phyloP scores from a whole-genome alignment of 1,140 invertebrate genomes.

The Achroia grisella region DNA sequence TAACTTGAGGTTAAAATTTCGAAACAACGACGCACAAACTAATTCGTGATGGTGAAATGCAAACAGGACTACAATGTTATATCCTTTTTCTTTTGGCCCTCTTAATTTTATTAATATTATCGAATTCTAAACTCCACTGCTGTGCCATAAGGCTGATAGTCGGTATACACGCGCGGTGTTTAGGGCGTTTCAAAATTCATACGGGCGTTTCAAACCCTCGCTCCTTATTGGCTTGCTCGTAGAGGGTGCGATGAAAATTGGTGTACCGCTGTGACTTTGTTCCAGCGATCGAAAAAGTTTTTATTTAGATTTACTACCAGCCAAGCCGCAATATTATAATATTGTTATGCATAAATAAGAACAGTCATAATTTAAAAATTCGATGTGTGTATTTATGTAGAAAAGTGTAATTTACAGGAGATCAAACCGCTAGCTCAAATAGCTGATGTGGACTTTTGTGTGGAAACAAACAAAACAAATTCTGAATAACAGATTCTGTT shows the following conservation, averaged over 20 bases:
- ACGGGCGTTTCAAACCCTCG: constrained; percentile 41
- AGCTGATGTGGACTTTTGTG: no score
- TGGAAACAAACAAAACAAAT: no score
- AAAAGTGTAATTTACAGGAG: no score
- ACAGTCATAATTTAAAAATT: no score
- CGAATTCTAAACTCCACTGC: constrained; percentile 1
- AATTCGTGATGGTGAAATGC: background rate
- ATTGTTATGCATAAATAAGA: no score
- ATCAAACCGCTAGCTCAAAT: no score
- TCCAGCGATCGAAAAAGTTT: constrained; percentile 21
- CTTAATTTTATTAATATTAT: constrained; percentile 18
- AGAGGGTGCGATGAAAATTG: constrained; percentile 48
- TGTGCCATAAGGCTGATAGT: constrained; percentile 9
- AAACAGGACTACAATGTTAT: no score
- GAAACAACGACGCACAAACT: background rate
- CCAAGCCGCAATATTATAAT: no score
- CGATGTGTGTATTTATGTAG: no score
- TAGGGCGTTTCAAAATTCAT: constrained; percentile 38
- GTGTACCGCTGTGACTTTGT: constrained; percentile 42
- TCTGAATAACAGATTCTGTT: no score
- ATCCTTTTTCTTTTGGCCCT: background rate
- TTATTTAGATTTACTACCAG: no score
- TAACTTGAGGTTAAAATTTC: no score
- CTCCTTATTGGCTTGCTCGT: constrained; percentile 64
- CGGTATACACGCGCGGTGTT: constrained; percentile 4